phyloP scores from a whole-genome alignment of 2,888 invertebrate species.

The Lasius fuliginosus region DNA sequence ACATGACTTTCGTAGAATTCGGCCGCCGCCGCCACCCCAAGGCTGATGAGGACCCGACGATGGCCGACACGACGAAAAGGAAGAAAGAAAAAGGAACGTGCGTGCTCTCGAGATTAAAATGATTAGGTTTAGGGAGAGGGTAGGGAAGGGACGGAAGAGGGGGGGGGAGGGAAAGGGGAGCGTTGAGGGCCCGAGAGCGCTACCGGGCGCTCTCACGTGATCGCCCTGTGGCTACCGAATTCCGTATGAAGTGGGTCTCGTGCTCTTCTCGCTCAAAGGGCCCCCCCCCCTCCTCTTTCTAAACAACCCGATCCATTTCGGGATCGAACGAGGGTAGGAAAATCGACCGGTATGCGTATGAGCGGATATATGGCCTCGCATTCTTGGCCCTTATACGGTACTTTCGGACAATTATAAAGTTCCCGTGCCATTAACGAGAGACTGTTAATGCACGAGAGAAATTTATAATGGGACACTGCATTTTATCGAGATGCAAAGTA shows the following conservation, averaged over 20 bases:
- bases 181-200: constrained; percentile 76
- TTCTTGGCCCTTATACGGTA: background rate
- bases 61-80: constrained; percentile 60
- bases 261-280: constrained; percentile 50
- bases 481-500: background rate
- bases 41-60: constrained; percentile 61
- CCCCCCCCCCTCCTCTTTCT: constrained; percentile 28
- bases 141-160: background rate
- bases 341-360: constrained; percentile 24
- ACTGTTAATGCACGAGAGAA: background rate
- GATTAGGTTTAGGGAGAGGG: constrained; percentile 78
- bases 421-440: background rate
- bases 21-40: constrained; percentile 68
- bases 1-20: constrained; percentile 77
- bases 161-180: background rate
- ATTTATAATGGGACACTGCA: background rate
- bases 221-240: constrained; percentile 84
- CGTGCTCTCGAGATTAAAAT: constrained; percentile 80
- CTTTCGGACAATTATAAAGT: background rate
- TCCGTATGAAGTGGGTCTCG: constrained; percentile 87
- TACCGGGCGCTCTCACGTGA: constrained; percentile 82
- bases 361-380: constrained; percentile 7
- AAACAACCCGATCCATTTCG: constrained; percentile 59
- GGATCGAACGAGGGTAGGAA: constrained; percentile 44
- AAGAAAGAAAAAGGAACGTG: constrained; percentile 61